Evolutionary conservation across 2,113 vertebrate species (phyloP), one percentile per base, ranked within the genome.

Genomic region (Zosterops borbonicus): DNA sequence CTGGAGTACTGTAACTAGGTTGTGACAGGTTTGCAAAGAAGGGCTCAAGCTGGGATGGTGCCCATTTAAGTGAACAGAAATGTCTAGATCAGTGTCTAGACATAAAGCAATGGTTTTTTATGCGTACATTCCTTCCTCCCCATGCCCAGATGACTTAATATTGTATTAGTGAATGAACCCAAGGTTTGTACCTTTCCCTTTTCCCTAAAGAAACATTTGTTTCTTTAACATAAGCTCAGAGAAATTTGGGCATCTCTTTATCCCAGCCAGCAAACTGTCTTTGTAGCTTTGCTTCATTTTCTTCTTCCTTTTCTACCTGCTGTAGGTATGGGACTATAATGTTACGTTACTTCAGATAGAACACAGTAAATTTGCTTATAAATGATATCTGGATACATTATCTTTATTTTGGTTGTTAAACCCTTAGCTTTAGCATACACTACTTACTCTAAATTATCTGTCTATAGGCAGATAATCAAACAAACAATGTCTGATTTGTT

Each of bases 371-470:
- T 90, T 83, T 78, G 13, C 28, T 75, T 55, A 8, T 39, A 82
- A 44, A 20, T 81, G 8, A 23, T 62, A 29, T 6, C 14, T 58
- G 18, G 73, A 33, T 50, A 60, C 14, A 9, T 77, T 47, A 33
- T 67, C 25, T 71, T 49, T 33, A 28, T 74, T 77, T 69, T 78
- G 47, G 9, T 81, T 70, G 50, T 74, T 75, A 94, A 89, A 84
- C 47, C 28, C 46, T 73, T 87, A 89, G 75, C 71, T 78, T 89
- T 89, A 74, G 44, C 50, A 56, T 78, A 28, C 14, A 69, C 24
- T 76, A 41, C 68, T 89, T 94, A 89, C 46, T 89, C 47, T 65
- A 60, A 5, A 86, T 93, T 87, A 93, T 79, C 88, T 97, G 56
- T 33, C 12, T 83, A 2, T 79, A 76, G 55, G 39, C 39, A 39